These are phyloP conservation scores for Phaonia tiefii DNA, from an alignment of 2,888 invertebrate species.

Conservation along the genomic window DNA sequence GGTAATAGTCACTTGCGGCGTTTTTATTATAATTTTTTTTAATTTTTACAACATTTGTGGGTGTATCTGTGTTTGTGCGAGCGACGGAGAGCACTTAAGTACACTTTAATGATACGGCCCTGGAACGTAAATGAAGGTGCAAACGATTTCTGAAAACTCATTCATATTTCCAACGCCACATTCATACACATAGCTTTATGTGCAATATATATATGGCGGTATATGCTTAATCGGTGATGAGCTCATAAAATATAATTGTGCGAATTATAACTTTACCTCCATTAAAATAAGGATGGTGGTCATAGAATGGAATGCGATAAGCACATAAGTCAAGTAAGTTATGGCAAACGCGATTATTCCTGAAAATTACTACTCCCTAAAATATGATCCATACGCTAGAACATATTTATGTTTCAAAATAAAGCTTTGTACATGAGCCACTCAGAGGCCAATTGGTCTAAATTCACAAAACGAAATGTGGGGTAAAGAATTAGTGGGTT, in stretches of 20 bases:
- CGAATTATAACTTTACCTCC: slow-evolving; percentile 18
- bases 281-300: slow-evolving; percentile 30
- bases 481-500: too few species aligned
- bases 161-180: neutral
- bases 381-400: slow-evolving; percentile 9
- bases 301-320: slow-evolving; percentile 18
- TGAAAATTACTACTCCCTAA: neutral
- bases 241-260: slow-evolving; percentile 53
- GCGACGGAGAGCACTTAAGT: neutral
- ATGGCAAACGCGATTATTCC: slow-evolving; percentile 6
- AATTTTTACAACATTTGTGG: slow-evolving; percentile 19
- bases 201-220: neutral
- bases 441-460: too few species aligned
- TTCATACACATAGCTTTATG: neutral
- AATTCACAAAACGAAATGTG: too few species aligned
- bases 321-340: slow-evolving; percentile 9
- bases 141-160: slow-evolving; percentile 16
- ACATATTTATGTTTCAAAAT: too few species aligned
- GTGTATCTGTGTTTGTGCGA: neutral
- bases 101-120: slow-evolving; percentile 34
- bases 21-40: slow-evolving; percentile 49
- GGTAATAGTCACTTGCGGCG: slow-evolving; percentile 53
- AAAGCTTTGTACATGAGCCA: too few species aligned
- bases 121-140: slow-evolving; percentile 37
- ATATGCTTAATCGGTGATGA: slow-evolving; percentile 36